Evolutionary conservation across 2,797 vertebrate genomes (phyloP), one percentile per base, ranked within the genome.

Genomic region (Poeciliopsis infans): DNA sequence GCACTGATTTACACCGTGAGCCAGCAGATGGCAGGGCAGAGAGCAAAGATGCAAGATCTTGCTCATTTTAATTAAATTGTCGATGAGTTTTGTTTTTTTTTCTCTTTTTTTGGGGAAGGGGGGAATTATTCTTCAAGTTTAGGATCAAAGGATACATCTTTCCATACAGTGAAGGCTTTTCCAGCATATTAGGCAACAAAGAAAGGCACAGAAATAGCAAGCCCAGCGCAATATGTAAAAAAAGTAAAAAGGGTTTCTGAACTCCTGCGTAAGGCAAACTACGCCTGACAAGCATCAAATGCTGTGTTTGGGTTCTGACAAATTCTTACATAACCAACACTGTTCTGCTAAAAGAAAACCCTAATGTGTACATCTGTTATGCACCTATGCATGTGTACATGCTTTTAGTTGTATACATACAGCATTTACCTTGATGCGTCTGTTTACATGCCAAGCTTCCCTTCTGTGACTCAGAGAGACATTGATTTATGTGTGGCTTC

Each of bases 111-210:
- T 0, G 0, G 10, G 36, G 23, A 68, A 74, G 73, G 25, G 33
- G 73, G 76, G 84, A 94, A 92, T 93, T 92, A 94, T 89, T 75
- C 90, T 91, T 86, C 81, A 68, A 90, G 89, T 91, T 91, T 90
- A 76, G 88, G 93, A 94, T 95, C 93, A 95, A 95, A 95, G 92
- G 90, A 94, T 92, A 91, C 91, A 91, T 74, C 87, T 88, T 90
- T 90, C 90, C 91, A 92, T 78, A 80, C 33, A 39, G 77, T 72
- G 83, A 87, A 89, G 90, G 84, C 86, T 86, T 92, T 88, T 88
- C 77, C 79, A 45, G 85, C 51, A 59, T 79, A 78, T 89, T 86
- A 88, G 70, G 88, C 89, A 94, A 93, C 92, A 95, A 95, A 93
- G 89, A 84, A 89, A 90, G 61, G 70, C 72, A 79, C 84, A 73